Evolutionary conservation across 2,797 vertebrate genomes (phyloP).

Genomic region (Falco novaeseelandiae): DNA sequence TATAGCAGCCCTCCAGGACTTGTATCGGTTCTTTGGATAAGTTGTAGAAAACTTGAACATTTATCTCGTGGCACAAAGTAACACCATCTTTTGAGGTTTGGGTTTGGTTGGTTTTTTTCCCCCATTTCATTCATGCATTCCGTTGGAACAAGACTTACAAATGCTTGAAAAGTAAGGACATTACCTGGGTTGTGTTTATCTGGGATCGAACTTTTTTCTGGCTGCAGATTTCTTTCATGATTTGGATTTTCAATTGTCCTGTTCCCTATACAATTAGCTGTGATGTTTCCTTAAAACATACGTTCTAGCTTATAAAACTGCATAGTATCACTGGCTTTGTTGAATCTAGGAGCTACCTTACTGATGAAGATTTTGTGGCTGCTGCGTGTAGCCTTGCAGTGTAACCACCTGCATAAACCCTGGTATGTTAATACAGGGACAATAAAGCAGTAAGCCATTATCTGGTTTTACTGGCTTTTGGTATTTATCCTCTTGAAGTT

Average conservation of each 20-base stretch:
- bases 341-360: neutral
- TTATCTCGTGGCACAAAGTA: neutral
- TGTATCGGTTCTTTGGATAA: neutral
- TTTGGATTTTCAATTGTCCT: neutral
- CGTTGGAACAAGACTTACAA: neutral
- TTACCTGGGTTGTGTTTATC: neutral
- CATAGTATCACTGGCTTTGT: neutral
- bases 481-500: neutral
- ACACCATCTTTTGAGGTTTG: neutral
- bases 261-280: rapidly evolving
- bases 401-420: neutral
- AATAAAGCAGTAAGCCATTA: neutral
- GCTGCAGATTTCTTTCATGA: neutral
- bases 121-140: neutral
- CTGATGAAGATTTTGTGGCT: neutral
- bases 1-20: constrained; percentile 4
- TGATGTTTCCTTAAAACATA: neutral
- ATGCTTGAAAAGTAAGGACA: neutral
- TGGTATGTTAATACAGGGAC: neutral
- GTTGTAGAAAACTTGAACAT: neutral
- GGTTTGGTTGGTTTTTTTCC: rapidly evolving
- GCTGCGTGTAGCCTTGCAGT: neutral
- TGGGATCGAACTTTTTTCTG: neutral
- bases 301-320: neutral
- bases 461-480: neutral